Base-by-base conservation (phyloP, 2,888 invertebrate species). In the Andrena chrysosceles region DNA sequence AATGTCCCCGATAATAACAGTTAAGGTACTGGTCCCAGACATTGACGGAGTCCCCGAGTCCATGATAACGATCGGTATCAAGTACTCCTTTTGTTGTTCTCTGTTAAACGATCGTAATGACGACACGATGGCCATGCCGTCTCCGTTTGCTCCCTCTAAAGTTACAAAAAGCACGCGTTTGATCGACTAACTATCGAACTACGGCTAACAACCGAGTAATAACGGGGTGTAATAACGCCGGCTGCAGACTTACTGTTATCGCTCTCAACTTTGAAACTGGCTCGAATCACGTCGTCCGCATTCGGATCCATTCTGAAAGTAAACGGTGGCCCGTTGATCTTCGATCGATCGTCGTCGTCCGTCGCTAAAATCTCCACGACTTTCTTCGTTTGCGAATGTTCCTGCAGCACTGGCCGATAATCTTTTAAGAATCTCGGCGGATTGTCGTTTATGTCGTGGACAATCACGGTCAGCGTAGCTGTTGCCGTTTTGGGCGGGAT, bases 61-160 rank as follows among this genome's bases (percentile, higher is more conserved):
- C 94, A 98, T 98, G 93, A 99, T 99, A 31, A 99, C 97, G 91
- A 99, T 99, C 0, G 99, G 99, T 91, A 99, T 98, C 89, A 98
- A 96, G 93, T 99, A 99, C 94, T 99, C 98, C 93, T 99, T 99
- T 93, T 98, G 98, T 92, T 98, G 97, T 94, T 99, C 99, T 84
- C 99, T 96, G 93, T 99, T 99, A 94, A 99, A 99, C 13, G 97
- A 97, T 83, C 98, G 95, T 49, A 98, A 95, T 0, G 99, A 99
- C 2, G 98, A 98, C n/a, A 99, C 98, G 70, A 98, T 98, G 67
- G 99, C 99, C 97, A 99, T 98, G 56, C 99, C 99, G 93, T 99
- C 99, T 66, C 99, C 99, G 92, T 99, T 99, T 68, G 99, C 99
- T 87, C 99, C 99, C 96, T 98, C 97, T 97, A 95, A 26, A 85